These are phyloP conservation scores for Zaprionus taronus DNA, from an alignment of 1,140 invertebrate species.

Conservation along the genomic window DNA sequence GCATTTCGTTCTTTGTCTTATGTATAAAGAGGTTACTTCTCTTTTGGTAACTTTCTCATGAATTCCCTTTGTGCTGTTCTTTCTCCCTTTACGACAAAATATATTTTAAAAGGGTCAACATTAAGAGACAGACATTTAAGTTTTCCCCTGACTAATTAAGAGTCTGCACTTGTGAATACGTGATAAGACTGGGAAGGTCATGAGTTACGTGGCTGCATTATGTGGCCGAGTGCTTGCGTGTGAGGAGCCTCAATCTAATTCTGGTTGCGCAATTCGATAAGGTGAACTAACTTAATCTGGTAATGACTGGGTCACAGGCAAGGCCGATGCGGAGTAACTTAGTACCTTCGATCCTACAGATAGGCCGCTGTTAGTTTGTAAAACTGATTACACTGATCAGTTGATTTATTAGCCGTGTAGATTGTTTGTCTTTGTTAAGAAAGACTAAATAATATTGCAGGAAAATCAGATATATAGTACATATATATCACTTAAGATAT, in stretches of 20 bases:
- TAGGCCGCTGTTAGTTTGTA: conserved; percentile 1
- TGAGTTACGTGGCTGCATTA: conserved; percentile 7
- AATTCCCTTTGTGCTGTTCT: background rate
- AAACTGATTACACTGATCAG: conserved; percentile 16
- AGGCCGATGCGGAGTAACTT: conserved; percentile 6
- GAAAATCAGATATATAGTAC: background rate
- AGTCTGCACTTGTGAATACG: background rate
- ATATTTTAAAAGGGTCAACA: conserved; percentile 29
- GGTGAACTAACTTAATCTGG: conserved; percentile 34
- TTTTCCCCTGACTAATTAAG: conserved; percentile 8
- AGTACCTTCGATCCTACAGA: background rate
- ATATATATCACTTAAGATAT: background rate
- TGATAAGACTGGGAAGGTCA: background rate
- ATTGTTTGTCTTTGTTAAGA: conserved; percentile 8
- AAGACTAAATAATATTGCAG: background rate
- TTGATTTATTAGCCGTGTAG: background rate
- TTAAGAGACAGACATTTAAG: conserved; percentile 13
- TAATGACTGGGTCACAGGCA: conserved; percentile 33
- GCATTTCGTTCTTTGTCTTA: background rate
- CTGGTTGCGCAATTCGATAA: conserved; percentile 27
- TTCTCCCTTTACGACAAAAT: background rate
- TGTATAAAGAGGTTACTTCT: background rate
- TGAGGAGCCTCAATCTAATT: conserved; percentile 11
- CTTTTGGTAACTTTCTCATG: conserved; percentile 30
- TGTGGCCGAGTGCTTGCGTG: conserved; percentile 1